phyloP scores from a whole-genome alignment of 1,140 invertebrate genomes.

The Penaeus indicus region DNA sequence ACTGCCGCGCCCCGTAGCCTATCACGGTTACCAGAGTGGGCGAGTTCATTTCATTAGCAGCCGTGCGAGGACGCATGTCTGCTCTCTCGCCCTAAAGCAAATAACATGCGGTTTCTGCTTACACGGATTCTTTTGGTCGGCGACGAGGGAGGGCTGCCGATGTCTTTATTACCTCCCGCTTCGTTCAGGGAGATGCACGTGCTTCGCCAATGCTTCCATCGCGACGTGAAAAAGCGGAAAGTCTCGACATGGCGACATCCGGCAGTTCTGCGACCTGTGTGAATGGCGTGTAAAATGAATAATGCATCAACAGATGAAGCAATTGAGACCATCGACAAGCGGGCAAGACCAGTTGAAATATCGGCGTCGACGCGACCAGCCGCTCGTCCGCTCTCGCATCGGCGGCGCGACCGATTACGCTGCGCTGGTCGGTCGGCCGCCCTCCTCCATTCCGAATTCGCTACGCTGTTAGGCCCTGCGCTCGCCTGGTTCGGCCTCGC shows the following conservation, averaged over 20 bases:
- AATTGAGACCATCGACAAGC: slow-evolving; percentile 56
- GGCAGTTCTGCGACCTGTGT: slow-evolving; percentile 38
- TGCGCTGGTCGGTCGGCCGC: neutral
- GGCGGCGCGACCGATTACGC: too few relatives aligned
- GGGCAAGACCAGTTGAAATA: slow-evolving; percentile 57
- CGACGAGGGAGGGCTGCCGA: slow-evolving; percentile 23
- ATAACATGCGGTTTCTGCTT: slow-evolving; percentile 60
- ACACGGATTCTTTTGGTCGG: slow-evolving; percentile 43
- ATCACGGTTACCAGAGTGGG: slow-evolving; percentile 3
- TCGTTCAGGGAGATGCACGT: neutral
- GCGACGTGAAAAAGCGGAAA: neutral
- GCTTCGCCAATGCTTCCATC: neutral
- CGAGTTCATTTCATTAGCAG: slow-evolving; percentile 52
- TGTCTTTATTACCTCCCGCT: slow-evolving; percentile 40
- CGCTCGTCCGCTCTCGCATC: slow-evolving; percentile 13
- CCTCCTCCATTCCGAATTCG: slow-evolving; percentile 23
- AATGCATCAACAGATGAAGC: slow-evolving; percentile 60
- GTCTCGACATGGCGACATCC: slow-evolving; percentile 7
- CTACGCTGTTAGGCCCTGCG: slow-evolving; percentile 32
- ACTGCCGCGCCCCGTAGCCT: slow-evolving; percentile 29
- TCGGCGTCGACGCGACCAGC: slow-evolving; percentile 39
- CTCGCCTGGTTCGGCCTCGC: neutral
- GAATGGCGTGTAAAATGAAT: slow-evolving; percentile 61
- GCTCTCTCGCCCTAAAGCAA: slow-evolving; percentile 53
- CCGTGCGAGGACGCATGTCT: slow-evolving; percentile 45